Base-by-base conservation (phyloP, 2,113 vertebrate species). In the Pachypanchax playfairii region DNA sequence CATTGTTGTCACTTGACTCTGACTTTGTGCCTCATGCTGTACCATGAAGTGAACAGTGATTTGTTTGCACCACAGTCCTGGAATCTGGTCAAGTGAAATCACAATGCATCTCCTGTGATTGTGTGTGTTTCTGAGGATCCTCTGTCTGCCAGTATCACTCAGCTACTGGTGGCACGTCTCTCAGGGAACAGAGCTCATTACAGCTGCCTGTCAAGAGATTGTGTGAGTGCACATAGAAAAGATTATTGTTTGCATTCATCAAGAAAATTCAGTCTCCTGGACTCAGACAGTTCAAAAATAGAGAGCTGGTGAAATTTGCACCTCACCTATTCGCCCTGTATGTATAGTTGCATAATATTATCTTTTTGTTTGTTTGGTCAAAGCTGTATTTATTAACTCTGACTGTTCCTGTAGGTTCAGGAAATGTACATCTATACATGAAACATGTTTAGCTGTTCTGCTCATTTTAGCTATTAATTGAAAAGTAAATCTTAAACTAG, bases 101-200 rank as follows among this genome's bases (percentile, higher is more conserved):
- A 89, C 87, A 87, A 85, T 83, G 80, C 64, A 25, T 71, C 63
- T 73, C 69, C 70, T 83, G 79, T 87, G 70, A 50, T 35, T 65
- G 14, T 54, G 33, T 76, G 67, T 46, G 48, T 72, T 65, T 70
- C 77, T 88, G 83, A 78, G 75, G 70, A 48, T 49, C 70, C 74
- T 85, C 77, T 91, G 90, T 92, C 42, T 83, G 50, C 78, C 71
- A 31, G 89, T 90, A 60, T 89, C 88, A 85, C 31, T 22, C 83
- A 26, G 82, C 58, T 80, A 67, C 88, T 87, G 89, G 91, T 86
- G 79, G 86, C 83, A 56, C 79, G 60, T 69, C 78, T 75, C 67
- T 36, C 74, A 2, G 59, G 75, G 71, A 78, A 73, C 68, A 75
- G 70, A 75, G 68, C 72, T 73, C 77, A 68, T 29, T 65, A 21